These are phyloP conservation scores for Vulpes vulpes DNA, from an alignment of 2,113 vertebrate genomes.

Conservation along the genomic window DNA sequence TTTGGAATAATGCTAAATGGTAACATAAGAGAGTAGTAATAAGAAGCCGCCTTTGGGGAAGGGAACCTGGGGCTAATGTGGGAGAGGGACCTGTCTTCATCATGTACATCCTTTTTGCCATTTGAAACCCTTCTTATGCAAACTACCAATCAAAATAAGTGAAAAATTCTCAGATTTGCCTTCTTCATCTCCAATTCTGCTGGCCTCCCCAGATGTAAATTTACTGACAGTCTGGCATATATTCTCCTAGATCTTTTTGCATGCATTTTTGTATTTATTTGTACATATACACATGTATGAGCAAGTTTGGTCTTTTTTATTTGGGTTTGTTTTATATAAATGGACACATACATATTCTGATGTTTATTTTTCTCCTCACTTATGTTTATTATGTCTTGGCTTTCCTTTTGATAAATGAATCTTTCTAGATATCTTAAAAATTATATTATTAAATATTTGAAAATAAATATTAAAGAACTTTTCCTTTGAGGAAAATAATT, in stretches of 20 bases:
- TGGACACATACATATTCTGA: neutral
- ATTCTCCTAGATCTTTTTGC: neutral
- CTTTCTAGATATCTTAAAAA: neutral
- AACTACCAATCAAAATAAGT: neutral
- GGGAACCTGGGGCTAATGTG: neutral
- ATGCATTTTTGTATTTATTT: neutral
- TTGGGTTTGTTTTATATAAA: neutral
- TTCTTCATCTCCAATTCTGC: neutral
- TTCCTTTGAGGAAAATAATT: slow-evolving; percentile 5
- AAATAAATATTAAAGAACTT: neutral
- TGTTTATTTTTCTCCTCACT: neutral
- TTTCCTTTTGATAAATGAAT: neutral
- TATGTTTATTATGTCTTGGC: neutral
- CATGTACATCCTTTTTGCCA: neutral
- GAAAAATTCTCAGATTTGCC: neutral
- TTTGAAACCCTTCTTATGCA: neutral
- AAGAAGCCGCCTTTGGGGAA: neutral
- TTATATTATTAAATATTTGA: neutral
- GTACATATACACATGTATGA: neutral
- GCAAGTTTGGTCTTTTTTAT: neutral
- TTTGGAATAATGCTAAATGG: neutral
- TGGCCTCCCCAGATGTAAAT: neutral
- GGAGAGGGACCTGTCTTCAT: neutral
- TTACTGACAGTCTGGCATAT: neutral
- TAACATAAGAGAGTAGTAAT: neutral